These are phyloP conservation scores for Druceiella hillmani DNA, from an alignment of 2,888 invertebrate genomes.

Conservation along the genomic window DNA sequence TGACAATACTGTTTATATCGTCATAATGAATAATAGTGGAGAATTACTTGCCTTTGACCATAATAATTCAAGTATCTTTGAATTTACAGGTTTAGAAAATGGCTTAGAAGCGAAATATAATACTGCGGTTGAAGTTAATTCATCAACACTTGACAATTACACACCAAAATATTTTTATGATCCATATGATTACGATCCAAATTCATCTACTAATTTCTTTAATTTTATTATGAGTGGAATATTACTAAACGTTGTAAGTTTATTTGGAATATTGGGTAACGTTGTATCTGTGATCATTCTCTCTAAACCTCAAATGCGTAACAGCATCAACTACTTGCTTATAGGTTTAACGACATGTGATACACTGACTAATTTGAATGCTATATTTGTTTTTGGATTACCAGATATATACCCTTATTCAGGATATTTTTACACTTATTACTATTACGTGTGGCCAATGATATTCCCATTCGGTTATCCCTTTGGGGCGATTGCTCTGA, in stretches of 20 bases:
- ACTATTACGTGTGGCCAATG: conserved; percentile 62
- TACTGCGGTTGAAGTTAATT: too few species aligned
- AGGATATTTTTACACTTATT: conserved; percentile 58
- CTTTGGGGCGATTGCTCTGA: conserved; percentile 71
- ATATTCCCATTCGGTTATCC: conserved; percentile 67
- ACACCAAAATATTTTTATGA: too few species aligned
- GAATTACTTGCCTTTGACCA: too few species aligned
- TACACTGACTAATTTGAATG: conserved; percentile 71
- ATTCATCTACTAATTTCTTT: conserved; percentile 38
- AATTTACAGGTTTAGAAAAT: too few species aligned
- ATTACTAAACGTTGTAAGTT: conserved; percentile 61
- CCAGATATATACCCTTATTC: conserved; percentile 73
- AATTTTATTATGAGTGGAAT: conserved; percentile 67
- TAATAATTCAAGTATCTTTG: too few species aligned
- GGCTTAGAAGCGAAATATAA: too few species aligned
- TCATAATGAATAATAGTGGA: too few species aligned
- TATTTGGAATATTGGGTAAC: conserved; percentile 75
- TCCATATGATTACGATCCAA: conserved; percentile 1
- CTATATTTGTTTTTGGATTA: conserved; percentile 68
- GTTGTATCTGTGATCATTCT: conserved; percentile 76
- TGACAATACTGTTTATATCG: too few species aligned
- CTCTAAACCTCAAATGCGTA: conserved; percentile 79
- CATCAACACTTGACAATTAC: too few species aligned
- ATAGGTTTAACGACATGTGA: conserved; percentile 82
- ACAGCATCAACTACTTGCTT: conserved; percentile 80